A percentile compares a stretch with the other conserved stretches of the same genome.
Evolutionary conservation across 2,797 vertebrate species (phyloP).

Genomic region (Fundulus diaphanus): DNA sequence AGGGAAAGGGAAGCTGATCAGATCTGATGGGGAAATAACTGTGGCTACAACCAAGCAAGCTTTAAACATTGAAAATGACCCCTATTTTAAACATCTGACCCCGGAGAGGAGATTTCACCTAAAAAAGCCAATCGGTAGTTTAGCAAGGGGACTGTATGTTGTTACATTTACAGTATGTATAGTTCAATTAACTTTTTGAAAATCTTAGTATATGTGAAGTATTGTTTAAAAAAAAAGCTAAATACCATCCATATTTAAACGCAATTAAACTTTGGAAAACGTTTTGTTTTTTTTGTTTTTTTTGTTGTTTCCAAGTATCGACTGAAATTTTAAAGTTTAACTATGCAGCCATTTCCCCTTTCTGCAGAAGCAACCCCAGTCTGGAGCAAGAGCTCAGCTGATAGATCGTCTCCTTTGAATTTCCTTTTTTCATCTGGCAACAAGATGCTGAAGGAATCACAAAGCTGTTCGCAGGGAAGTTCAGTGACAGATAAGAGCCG

Average conservation of each 20-base stretch:
- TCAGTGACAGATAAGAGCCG: constrained; percentile 64
- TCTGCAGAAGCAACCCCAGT: constrained; percentile 20
- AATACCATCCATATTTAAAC: neutral
- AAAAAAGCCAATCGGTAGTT: neutral
- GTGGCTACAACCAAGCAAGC: too few relatives aligned
- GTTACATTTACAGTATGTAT: neutral
- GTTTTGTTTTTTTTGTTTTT: neutral
- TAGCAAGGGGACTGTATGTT: neutral
- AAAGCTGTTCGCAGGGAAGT: constrained; percentile 56
- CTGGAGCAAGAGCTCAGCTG: constrained; percentile 40
- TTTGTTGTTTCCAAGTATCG: neutral
- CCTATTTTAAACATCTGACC: neutral
- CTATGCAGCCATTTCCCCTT: neutral
- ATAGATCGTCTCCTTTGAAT: constrained; percentile 42
- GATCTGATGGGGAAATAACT: neutral
- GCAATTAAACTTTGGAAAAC: neutral
- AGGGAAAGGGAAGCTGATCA: neutral
- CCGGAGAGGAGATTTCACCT: neutral
- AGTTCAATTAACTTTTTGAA: neutral
- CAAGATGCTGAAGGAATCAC: constrained; percentile 65
- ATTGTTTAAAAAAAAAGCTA: neutral
- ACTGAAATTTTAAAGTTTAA: neutral
- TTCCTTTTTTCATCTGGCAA: constrained; percentile 64
- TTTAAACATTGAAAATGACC: neutral
- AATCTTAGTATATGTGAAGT: neutral